Evolutionary conservation across 2,113 vertebrate species (phyloP).

Genomic region (Spea multiplicata): DNA sequence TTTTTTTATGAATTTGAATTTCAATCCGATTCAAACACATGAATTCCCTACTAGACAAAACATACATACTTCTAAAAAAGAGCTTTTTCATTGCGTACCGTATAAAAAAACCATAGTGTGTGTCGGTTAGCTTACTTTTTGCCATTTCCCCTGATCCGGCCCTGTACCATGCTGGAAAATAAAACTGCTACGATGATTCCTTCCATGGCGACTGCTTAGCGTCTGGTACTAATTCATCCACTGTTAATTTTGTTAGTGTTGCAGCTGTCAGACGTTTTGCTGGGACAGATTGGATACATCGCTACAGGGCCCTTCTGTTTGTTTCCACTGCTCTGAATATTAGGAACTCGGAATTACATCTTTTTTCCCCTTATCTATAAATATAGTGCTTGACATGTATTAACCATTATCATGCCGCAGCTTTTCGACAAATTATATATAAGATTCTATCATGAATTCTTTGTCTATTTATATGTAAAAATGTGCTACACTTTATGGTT

Average conservation of each 20-base stretch:
- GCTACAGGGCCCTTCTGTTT: slow-evolving; percentile 90
- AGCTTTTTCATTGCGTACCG: neutral
- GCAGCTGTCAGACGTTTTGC: slow-evolving; percentile 84
- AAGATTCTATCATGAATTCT: no score
- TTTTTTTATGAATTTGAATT: no score
- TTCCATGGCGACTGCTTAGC: slow-evolving; percentile 71
- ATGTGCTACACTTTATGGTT: no score
- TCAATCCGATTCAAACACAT: no score
- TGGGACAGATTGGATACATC: slow-evolving; percentile 84
- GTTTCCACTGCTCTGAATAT: slow-evolving; percentile 84
- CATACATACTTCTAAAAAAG: neutral
- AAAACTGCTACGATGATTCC: slow-evolving; percentile 56
- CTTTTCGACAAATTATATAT: no score
- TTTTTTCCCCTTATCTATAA: slow-evolving; percentile 52
- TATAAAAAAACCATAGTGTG: neutral
- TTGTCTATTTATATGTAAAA: no score
- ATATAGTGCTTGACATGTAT: slow-evolving; percentile 38
- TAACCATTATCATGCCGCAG: slow-evolving; percentile 21
- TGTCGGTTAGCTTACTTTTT: neutral
- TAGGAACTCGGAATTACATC: slow-evolving; percentile 70
- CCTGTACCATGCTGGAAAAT: slow-evolving; percentile 36
- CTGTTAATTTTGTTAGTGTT: slow-evolving; percentile 93
- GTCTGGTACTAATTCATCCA: slow-evolving; percentile 95
- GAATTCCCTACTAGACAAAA: no score
- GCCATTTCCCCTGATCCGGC: slow-evolving; percentile 3